Base-by-base conservation (phyloP, 2,888 invertebrate species). In the Actias luna region DNA sequence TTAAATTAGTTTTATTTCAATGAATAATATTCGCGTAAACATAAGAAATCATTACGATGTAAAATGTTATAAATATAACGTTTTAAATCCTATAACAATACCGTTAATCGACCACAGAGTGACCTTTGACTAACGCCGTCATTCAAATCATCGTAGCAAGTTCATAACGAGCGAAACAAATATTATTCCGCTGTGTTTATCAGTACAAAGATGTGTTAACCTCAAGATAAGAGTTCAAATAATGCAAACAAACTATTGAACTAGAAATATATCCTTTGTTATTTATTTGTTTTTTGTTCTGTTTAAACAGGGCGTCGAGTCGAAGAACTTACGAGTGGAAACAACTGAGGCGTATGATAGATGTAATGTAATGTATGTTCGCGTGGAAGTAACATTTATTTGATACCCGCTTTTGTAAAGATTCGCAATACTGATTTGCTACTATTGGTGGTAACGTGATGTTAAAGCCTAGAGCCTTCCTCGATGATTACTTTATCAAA, bases 181-280 rank as follows among this genome's bases (percentile, higher is more conserved):
- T 31, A 58, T 29, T 58, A 33, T 29, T 29, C 18, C n/a, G 18
- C 8, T 12, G 22, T 7, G 10, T 35, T 35, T 58, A 35, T 25
- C 59, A 25, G 18, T 36, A 16, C 59, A n/a, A 36, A 39, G 35
- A 36, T 25, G 35, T 16, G 59, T 35, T 59, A 22, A 55, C 31
- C 55, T 29, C 29, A 12, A 55, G 55, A 55, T 55, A 55, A 55
- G 55, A n/a, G 36, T 55, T 36, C 57, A 52, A 29, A 52, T 14
- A 0, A 16, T 29, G n/a, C 55, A 55, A 55, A 29, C n/a, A 55
- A 29, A 55, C 18, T 29, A 29, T 1, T 29, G n/a, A 29, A 55
- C 55, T 55, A 29, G 29, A 18, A n/a, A 29, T n/a, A n/a, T n/a
- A 29, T 29, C 29, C 55, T 29, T 55, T 55, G 55, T 55, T 55